phyloP scores from a whole-genome alignment of 2,113 vertebrate species.

The Fulmarus glacialis region DNA sequence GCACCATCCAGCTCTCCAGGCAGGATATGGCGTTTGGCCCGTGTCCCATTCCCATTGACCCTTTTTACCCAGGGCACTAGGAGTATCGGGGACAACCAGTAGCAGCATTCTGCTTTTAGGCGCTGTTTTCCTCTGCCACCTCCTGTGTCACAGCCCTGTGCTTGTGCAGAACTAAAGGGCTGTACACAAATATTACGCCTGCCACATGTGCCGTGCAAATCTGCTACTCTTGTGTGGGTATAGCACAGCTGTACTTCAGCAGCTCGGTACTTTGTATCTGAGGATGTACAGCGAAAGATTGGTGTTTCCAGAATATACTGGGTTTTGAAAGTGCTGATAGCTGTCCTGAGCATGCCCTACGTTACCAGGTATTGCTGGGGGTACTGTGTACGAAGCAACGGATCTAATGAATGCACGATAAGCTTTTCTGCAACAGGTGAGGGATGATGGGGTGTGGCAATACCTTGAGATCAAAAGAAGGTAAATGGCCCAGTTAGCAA shows the following conservation, averaged over 20 bases:
- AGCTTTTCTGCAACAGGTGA: background rate
- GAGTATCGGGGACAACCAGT: background rate
- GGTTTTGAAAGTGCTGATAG: background rate
- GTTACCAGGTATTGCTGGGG: background rate
- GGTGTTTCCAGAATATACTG: background rate
- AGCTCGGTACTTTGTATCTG: background rate
- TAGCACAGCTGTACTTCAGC: background rate
- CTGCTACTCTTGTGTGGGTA: background rate
- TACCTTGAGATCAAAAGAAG: background rate
- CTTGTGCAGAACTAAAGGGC: background rate
- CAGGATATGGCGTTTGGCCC: background rate
- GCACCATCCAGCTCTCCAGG: background rate
- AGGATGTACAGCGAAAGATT: background rate
- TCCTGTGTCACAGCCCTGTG: background rate
- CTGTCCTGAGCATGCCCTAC: background rate
- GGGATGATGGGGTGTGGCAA: background rate
- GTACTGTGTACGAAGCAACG: rapidly evolving
- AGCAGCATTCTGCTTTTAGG: background rate
- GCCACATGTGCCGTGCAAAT: rapidly evolving
- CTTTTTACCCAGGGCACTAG: background rate
- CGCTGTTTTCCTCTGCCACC: background rate
- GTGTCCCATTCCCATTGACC: rapidly evolving
- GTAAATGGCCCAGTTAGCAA: background rate
- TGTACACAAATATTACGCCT: background rate
- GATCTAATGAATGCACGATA: background rate